Evolutionary conservation across 2,888 invertebrate species (phyloP), one percentile per base, ranked within the genome.

Genomic region (Opisthograptis luteolata): DNA sequence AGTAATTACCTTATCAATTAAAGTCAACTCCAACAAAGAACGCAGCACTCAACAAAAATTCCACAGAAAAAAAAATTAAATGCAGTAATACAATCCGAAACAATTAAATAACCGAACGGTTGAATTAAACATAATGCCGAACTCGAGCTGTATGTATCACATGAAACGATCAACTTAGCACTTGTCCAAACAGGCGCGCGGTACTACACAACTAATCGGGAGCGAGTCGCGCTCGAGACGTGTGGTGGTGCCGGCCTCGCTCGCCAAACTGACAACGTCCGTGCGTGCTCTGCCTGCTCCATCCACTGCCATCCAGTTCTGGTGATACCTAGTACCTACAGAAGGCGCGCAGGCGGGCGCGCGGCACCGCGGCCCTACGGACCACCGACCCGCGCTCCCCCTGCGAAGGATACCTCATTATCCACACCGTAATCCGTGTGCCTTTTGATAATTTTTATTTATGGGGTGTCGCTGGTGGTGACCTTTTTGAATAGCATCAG

Each of bases 141-240:
- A 77, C 70, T 73, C 79, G 77, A 81, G 84, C 76, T 79, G 79
- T 86, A 86, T 79, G 80, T 87, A 87, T 85, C 87, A 86, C 85
- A 87, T 84, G 78, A 83, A 87, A 86, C 87, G 87, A 87, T 87
- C 87, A 87, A 88, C 84, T 88, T 87, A 86, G 83, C 88, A 89
- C 87, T 89, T 88, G 87, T 89, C 81, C 81, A 87, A 88, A 86
- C 81, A 83, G 81, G 68, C 76, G 60, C 61, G 63, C 73, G 66
- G 68, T 74, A 71, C 76, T 78, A 83, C 81, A 84, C 79, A 73
- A 80, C 81, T 79, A 75, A 73, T 59, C 59, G 62, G 62, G 62
- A 64, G 70, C 63, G 57, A 56, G 62, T 51, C 55, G 61, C 62
- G 49, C 32, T 48, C 51, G 60, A 66, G 57, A 75, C 87, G 82